Evolutionary conservation across 2,113 vertebrate species (phyloP).

Genomic region (Dicrurus megarhynchus): DNA sequence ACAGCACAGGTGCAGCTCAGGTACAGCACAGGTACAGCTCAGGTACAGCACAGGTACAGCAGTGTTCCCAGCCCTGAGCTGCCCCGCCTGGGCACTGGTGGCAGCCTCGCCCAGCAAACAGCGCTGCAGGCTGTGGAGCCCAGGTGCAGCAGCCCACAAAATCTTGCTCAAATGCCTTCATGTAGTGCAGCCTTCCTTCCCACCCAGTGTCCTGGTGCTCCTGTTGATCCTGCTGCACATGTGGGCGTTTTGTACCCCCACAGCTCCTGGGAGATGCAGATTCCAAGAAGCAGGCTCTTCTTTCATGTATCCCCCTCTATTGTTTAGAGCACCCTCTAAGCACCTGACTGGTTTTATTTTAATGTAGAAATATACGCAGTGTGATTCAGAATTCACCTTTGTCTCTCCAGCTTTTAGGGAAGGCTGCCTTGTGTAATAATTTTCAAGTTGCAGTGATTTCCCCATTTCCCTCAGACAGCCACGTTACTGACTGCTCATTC

Average conservation of each 20-base stretch:
- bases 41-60: background rate
- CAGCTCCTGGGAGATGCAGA: background rate
- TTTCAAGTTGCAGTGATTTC: background rate
- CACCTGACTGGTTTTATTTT: background rate
- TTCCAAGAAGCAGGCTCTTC: background rate
- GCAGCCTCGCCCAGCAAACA: rapidly evolving
- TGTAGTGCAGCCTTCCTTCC: rapidly evolving
- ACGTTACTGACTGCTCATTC: background rate
- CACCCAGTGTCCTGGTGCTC: background rate
- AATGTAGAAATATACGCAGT: background rate
- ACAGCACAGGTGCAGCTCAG: background rate
- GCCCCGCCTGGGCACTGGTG: rapidly evolving
- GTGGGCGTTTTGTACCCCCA: background rate
- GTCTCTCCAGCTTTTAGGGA: background rate
- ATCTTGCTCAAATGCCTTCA: rapidly evolving
- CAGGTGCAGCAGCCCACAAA: background rate
- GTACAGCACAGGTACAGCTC: background rate
- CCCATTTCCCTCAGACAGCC: background rate
- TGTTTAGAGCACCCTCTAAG: background rate
- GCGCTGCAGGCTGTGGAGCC: background rate
- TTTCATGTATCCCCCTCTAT: background rate
- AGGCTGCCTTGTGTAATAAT: background rate
- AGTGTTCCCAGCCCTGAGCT: background rate
- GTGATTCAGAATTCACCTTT: background rate
- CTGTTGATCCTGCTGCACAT: rapidly evolving